Evolutionary conservation across 1,140 invertebrate species (phyloP), one percentile per base, ranked within the genome.

Genomic region (Vanessa atalanta): DNA sequence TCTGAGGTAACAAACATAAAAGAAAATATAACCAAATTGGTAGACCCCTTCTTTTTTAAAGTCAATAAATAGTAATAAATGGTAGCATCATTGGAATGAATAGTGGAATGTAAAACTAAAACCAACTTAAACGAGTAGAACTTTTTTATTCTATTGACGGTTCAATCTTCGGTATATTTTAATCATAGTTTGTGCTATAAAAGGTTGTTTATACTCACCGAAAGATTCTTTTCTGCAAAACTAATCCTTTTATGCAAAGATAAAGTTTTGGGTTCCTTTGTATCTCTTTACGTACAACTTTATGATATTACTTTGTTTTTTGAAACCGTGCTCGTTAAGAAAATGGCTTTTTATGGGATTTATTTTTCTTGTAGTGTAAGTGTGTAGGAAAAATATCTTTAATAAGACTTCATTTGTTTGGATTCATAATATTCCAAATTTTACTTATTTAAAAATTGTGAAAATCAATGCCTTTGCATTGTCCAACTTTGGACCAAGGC

Each of bases 211-310:
- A 65, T 47, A 14, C 16, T 57, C 43, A 67, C 26, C 13, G 31
- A 61, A 63, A 23, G 37, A 50, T 70, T 47, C 11, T 63, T 67
- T 23, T 50, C 8, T 47, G 47, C 13, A 70, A 20, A 70, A 61
- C 37, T 70, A 61, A 63, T 61, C 55, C 15, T 43, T 20, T 70
- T 63, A 57, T 50, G 16, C 57, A 11, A 48, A 70, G 57, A n/a
- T 7, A 26, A 70, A 61, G 55, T 70, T 70, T 70, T n/a, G 3
- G 47, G 14, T 14, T 47, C 68, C 43, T 70, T 70, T 69, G 67
- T 60, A 20, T 26, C n/a, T 67, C 37, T 67, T 67, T n/a, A 55
- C 37, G 31, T 43, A 23, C 31, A 16, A 23, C 57, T 37, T 61
- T 57, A n/a, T 26, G 55, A 57, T 9, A 61, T 61, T 14, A 37